Conservation (phyloP, 2,113 vertebrate species). For the Pangasianodon gigas region DNA sequence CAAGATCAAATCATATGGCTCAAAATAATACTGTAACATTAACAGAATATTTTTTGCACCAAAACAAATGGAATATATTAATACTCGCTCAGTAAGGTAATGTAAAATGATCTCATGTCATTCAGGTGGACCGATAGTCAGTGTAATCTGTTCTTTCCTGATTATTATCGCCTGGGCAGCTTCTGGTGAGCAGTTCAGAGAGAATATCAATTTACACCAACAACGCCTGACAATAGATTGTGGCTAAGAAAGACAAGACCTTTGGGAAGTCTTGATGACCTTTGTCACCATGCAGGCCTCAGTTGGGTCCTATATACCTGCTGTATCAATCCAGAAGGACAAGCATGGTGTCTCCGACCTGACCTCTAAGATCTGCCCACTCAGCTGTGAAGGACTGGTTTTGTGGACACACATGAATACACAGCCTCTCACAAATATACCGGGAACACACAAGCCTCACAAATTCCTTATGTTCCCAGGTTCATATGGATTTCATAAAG, state of each 20-base stretch:
- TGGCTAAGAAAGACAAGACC: constrained; percentile 72
- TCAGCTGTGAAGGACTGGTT: constrained; percentile 21
- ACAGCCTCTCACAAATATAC: not conserved
- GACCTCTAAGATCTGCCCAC: not conserved
- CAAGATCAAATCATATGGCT: not conserved
- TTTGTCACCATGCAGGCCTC: constrained; percentile 70
- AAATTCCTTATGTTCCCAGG: not conserved
- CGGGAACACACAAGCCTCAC: not conserved
- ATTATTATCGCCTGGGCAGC: constrained; percentile 61
- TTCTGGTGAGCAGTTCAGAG: constrained; percentile 66
- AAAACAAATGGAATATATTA: not conserved
- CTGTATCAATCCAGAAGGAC: constrained; percentile 57
- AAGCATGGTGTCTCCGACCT: not conserved
- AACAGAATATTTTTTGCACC: not conserved
- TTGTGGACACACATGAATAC: not conserved
- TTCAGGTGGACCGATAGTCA: constrained; percentile 45
- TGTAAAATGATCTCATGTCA: constrained; percentile 27
- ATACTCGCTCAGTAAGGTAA: not conserved
- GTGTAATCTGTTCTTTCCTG: constrained; percentile 54
- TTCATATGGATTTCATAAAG: not conserved
- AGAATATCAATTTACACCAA: constrained; percentile 74
- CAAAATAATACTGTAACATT: not conserved
- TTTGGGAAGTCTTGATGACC: constrained; percentile 64
- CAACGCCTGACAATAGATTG: constrained; percentile 74
- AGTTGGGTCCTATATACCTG: constrained; percentile 64